Conservation (phyloP, 2,888 invertebrate genomes). For the Sminthurinus aureus region DNA sequence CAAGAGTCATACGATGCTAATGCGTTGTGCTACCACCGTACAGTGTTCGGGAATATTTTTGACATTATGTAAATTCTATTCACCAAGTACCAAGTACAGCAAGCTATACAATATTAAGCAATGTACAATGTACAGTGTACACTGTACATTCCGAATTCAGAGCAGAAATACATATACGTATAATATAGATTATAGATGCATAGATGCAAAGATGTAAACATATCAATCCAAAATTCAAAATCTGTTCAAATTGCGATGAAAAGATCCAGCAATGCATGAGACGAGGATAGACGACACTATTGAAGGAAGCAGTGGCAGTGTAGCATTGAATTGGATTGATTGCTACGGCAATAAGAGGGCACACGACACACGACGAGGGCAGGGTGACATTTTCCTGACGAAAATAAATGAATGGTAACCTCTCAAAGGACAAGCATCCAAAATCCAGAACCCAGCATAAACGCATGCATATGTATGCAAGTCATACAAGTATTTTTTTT, state of each 20-base stretch:
- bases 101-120: neutral
- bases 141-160: no score
- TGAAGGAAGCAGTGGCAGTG: constrained; percentile 5
- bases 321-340: constrained; percentile 3
- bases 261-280: neutral
- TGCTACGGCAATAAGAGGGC: constrained; percentile 11
- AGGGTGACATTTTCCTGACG: constrained; percentile 14
- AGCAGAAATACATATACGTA: neutral
- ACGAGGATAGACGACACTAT: neutral
- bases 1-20: no score
- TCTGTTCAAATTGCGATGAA: neutral
- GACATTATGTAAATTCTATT: no score
- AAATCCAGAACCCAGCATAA: no score
- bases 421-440: constrained; percentile 26
- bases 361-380: no score
- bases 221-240: constrained; percentile 2
- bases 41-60: no score
- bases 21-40: no score
- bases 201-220: neutral
- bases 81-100: no score
- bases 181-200: neutral
- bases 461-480: neutral
- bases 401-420: constrained; percentile 20
- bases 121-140: neutral
- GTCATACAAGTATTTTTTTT: neutral